Base-by-base conservation (phyloP, 2,797 vertebrate species). In the Knipowitschia caucasica region DNA sequence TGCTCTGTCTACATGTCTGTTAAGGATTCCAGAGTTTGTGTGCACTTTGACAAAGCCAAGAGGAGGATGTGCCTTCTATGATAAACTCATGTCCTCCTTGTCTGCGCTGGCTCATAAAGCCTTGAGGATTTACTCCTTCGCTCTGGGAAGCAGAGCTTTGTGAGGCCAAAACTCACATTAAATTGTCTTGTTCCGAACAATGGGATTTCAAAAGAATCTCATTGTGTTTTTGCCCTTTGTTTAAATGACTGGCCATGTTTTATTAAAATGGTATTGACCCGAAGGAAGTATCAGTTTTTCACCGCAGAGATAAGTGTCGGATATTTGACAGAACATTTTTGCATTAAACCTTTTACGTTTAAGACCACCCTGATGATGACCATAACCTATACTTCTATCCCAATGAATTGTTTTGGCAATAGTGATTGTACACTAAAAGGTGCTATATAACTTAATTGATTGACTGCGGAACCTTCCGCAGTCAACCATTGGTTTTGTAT, bases 71-170 rank as follows among this genome's bases (percentile, higher is more conserved):
- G 12, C 33, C 40, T 50, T 67, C 65, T 52, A 55, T 58, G 65
- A 53, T 50, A 21, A 81, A 75, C 69, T 33, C 49, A 63, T 78
- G 70, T 68, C 54, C 61, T 59, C 55, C 44, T 53, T 51, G 64
- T 64, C 73, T 71, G 59, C 58, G 57, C 63, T 38, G 24, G 53
- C 57, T 78, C 64, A 53, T 57, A 40, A 58, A 56, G 67, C 33
- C 54, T 47, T 63, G 33, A 40, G 73, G 77, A 74, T 80, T 86
- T 71, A 56, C 56, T 69, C 31, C 15, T 43, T 6, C 34, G 27
- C 62, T 67, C 59, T 46, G 64, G 71, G 65, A 29, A 53, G 39
- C 23, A 44, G 24, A 59, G 65, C 21, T 64, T 50, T 54, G 62
- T 53, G 36, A 3, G 46, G 73, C 77, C 77, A 73, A 53, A 8